These are phyloP conservation scores for Resseliella maxima DNA, from an alignment of 2,888 invertebrate species.

Conservation along the genomic window DNA sequence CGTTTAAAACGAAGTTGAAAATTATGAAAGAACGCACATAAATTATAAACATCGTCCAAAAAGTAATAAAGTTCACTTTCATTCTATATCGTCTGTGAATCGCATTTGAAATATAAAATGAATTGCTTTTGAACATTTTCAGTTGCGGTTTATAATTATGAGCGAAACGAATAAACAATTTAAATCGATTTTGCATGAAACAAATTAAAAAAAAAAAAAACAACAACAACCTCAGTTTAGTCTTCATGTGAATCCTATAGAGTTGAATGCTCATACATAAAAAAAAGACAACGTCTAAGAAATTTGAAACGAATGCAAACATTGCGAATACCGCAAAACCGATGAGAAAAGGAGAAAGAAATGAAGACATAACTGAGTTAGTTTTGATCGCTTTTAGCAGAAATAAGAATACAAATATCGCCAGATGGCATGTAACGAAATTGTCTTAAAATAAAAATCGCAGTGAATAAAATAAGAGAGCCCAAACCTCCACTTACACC, in stretches of 20 bases:
- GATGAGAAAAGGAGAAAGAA: background rate
- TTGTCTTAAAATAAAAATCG: no score
- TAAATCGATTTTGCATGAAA: constrained; percentile 14
- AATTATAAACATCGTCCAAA: background rate
- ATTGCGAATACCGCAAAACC: background rate
- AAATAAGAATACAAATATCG: background rate
- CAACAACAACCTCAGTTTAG: background rate
- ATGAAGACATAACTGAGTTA: background rate
- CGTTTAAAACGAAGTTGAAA: background rate
- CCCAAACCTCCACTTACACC: no score
- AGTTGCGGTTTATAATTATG: background rate
- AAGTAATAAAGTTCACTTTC: constrained; percentile 14
- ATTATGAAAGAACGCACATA: background rate
- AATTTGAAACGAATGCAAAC: constrained; percentile 15
- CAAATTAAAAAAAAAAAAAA: constrained; percentile 6
- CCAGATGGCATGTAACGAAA: no score
- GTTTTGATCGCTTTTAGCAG: background rate
- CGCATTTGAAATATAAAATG: background rate
- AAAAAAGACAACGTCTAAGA: background rate
- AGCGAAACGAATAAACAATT: constrained; percentile 11
- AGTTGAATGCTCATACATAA: background rate
- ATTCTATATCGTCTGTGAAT: background rate
- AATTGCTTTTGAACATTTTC: background rate
- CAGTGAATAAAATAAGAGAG: no score
- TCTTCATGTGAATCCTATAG: background rate